phyloP scores from a whole-genome alignment of 2,113 vertebrate genomes.

The Malaclemys terrapin region DNA sequence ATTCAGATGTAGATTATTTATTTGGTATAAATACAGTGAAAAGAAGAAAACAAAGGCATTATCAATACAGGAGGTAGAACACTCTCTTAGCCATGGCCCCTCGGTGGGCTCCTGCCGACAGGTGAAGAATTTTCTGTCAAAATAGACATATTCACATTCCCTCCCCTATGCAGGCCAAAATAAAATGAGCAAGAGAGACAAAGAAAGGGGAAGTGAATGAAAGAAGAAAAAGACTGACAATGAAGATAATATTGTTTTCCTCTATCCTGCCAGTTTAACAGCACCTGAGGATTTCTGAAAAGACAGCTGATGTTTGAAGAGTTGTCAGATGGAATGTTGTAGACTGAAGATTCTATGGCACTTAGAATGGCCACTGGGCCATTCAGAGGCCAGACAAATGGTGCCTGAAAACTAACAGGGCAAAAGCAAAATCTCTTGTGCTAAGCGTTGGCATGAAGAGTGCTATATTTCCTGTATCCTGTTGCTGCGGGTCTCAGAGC shows the following conservation, averaged over 20 bases:
- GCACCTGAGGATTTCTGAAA: slow-evolving; percentile 2
- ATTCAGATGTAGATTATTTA: background rate
- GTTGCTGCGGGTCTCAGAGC: fast-evolving
- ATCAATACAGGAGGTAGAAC: background rate
- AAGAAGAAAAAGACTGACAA: background rate
- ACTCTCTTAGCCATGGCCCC: background rate
- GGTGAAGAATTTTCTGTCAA: slow-evolving; percentile 34
- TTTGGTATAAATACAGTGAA: background rate
- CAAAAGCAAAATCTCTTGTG: fast-evolving
- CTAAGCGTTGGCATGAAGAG: fast-evolving
- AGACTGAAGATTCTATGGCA: fast-evolving
- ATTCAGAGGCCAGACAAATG: background rate
- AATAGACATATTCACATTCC: background rate
- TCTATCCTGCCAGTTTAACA: background rate
- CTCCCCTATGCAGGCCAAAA: background rate
- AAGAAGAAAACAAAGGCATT: background rate
- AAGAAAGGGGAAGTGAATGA: background rate
- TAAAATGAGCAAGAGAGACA: background rate
- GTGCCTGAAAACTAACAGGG: fast-evolving
- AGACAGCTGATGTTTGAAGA: background rate
- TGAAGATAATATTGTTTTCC: background rate
- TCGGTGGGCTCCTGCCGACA: background rate
- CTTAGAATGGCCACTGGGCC: fast-evolving
- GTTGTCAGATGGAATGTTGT: fast-evolving
- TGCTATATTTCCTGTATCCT: background rate